These are phyloP conservation scores for Phrixothrix hirtus DNA, from an alignment of 2,888 invertebrate species.

Conservation along the genomic window DNA sequence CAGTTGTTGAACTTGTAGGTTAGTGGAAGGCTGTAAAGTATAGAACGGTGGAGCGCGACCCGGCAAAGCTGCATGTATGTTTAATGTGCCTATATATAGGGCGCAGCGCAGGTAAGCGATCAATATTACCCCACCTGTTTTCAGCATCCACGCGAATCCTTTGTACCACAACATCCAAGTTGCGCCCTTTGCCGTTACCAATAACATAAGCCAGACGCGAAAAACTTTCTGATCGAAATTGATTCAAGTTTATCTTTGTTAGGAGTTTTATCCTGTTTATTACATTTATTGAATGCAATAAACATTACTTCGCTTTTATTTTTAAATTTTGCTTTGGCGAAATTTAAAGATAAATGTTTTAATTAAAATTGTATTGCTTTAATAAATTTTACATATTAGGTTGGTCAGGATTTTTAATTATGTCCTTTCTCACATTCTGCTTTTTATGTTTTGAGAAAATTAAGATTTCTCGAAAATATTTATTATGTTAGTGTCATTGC, in stretches of 20 bases:
- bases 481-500: too few species aligned
- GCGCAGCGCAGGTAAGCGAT: slow-evolving; percentile 41
- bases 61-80: slow-evolving; percentile 35
- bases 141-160: slow-evolving; percentile 20
- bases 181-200: slow-evolving; percentile 16
- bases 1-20: slow-evolving; percentile 17
- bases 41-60: slow-evolving; percentile 21
- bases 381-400: not conserved
- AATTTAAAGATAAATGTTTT: too few species aligned
- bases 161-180: slow-evolving; percentile 25
- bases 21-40: slow-evolving; percentile 10
- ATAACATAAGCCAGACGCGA: slow-evolving; percentile 13
- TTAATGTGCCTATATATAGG: slow-evolving; percentile 39
- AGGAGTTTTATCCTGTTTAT: not conserved
- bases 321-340: not conserved
- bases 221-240: slow-evolving; percentile 16
- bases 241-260: slow-evolving; percentile 15
- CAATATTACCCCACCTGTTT: slow-evolving; percentile 36
- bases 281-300: not conserved
- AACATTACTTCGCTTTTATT: too few species aligned
- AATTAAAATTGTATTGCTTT: too few species aligned
- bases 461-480: too few species aligned
- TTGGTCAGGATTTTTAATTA: too few species aligned
- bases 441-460: too few species aligned
- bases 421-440: too few species aligned